These are phyloP conservation scores for Aelia acuminata DNA, from an alignment of 2,888 invertebrate genomes.

Conservation along the genomic window DNA sequence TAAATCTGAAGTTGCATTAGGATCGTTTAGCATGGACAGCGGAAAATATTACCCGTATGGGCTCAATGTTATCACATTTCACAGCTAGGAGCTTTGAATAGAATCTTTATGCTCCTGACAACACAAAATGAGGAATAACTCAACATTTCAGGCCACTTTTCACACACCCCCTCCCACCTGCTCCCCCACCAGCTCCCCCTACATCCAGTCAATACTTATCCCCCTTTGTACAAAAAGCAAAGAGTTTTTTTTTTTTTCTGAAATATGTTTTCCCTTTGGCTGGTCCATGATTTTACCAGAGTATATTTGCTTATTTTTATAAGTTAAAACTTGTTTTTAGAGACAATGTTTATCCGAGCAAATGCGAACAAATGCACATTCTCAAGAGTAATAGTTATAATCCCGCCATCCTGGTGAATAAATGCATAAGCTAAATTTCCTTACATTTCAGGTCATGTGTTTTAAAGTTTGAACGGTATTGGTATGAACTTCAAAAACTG, in stretches of 20 bases:
- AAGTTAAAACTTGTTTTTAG: too few species aligned
- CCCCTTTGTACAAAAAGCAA: constrained; percentile 7
- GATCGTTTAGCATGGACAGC: neutral
- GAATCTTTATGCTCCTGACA: constrained; percentile 24
- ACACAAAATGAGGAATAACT: constrained; percentile 38
- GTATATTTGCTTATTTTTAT: neutral
- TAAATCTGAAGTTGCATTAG: neutral
- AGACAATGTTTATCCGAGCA: too few species aligned
- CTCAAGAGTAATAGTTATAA: too few species aligned
- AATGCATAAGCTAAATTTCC: too few species aligned
- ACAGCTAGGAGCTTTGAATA: neutral
- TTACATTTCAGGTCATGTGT: too few species aligned
- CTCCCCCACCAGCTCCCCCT: neutral
- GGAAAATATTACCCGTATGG: neutral
- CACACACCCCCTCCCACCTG: neutral
- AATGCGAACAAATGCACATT: too few species aligned
- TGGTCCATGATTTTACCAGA: neutral
- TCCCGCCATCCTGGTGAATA: too few species aligned
- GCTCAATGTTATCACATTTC: constrained; percentile 25
- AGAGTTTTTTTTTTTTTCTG: neutral
- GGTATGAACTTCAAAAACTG: too few species aligned
- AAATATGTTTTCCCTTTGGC: neutral
- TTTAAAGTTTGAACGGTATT: too few species aligned
- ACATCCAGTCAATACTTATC: constrained; percentile 34
- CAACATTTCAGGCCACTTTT: constrained; percentile 9